Evolutionary conservation across 1,140 invertebrate genomes (phyloP), one percentile per base, ranked within the genome.

Genomic region (Drosophila varians): DNA sequence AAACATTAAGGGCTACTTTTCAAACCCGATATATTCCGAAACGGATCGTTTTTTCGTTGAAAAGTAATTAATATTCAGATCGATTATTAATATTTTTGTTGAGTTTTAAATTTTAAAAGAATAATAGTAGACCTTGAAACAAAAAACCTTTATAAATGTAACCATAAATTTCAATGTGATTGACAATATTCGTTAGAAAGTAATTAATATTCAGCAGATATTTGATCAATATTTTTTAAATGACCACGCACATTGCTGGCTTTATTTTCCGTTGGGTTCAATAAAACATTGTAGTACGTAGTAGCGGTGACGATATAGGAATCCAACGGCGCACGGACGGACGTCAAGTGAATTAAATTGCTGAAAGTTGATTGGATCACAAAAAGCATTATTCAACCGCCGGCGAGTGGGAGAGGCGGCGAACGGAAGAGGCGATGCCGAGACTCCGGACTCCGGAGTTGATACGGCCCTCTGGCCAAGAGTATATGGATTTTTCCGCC

Each of bases 341-440:
- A 74, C 62, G 53, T 74, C 82, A 86, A 86, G 82, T 89, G 75
- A 86, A 86, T 86, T 89, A 89, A 77, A 86, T 89, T 89, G 86
- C 76, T 86, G 40, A 71, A 77, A 65, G 74, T 89, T 86, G 65
- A 89, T 89, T 89, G 79, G 70, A 82, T 86, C 82, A 89, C 82
- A 86, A 89, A 86, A 89, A 90, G 78, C 77, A 79, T 87, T 87
- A 87, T 88, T 86, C 82, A 87, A 88, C 82, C 74, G 73, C 38
- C 61, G 38, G 45, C 42, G 57, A 47, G 71, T 36, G 54, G 25
- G 38, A 57, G 36, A 60, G 38, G 62, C 21, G 21, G 21, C 62
- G 38, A 42, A 28, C 61, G 58, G 55, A 57, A 60, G 56, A 51
- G 66, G 34, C 72, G 72, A 73, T 72, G 66, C 75, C 75, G 58